These are phyloP conservation scores for Solea solea DNA, from an alignment of 2,113 vertebrate genomes.

Conservation along the genomic window DNA sequence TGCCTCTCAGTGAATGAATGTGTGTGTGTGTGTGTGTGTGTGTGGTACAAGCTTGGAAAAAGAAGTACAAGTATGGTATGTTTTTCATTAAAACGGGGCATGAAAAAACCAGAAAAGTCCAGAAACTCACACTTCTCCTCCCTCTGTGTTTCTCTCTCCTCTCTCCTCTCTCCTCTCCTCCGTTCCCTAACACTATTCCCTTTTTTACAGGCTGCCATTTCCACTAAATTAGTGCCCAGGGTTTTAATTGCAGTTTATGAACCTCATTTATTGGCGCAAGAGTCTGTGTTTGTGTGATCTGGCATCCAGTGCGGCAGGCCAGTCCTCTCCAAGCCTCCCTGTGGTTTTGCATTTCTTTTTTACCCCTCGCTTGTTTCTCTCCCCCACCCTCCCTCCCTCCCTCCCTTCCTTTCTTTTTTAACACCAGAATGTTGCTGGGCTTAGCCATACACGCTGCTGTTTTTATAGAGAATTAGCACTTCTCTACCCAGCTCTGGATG, in stretches of 20 bases:
- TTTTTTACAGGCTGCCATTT: constrained; percentile 81
- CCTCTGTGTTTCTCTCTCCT: constrained; percentile 33
- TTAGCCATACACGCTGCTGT: constrained; percentile 75
- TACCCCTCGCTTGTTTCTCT: constrained; percentile 44
- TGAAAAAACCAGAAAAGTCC: constrained; percentile 25
- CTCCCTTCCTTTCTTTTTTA: constrained; percentile 50
- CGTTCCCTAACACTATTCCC: constrained; percentile 46
- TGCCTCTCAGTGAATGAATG: not conserved
- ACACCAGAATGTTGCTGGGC: constrained; percentile 69
- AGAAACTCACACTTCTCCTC: constrained; percentile 29
- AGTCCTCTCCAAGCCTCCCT: constrained; percentile 67
- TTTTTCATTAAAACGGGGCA: constrained; percentile 55
- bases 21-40: constrained; percentile 21
- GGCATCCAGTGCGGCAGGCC: constrained; percentile 67
- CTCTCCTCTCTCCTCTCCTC: constrained; percentile 13
- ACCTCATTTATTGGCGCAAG: constrained; percentile 77
- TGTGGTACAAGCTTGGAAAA: constrained; percentile 48
- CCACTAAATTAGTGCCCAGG: constrained; percentile 85
- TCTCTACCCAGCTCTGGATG: constrained; percentile 66
- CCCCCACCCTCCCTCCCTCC: constrained; percentile 21
- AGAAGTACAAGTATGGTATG: constrained; percentile 26
- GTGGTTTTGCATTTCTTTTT: constrained; percentile 69
- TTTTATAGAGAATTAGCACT: constrained; percentile 84
- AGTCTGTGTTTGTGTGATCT: constrained; percentile 77
- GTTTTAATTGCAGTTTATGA: constrained; percentile 86